Base-by-base conservation (phyloP, 2,797 vertebrate genomes). In the Amphiprion clarkii region DNA sequence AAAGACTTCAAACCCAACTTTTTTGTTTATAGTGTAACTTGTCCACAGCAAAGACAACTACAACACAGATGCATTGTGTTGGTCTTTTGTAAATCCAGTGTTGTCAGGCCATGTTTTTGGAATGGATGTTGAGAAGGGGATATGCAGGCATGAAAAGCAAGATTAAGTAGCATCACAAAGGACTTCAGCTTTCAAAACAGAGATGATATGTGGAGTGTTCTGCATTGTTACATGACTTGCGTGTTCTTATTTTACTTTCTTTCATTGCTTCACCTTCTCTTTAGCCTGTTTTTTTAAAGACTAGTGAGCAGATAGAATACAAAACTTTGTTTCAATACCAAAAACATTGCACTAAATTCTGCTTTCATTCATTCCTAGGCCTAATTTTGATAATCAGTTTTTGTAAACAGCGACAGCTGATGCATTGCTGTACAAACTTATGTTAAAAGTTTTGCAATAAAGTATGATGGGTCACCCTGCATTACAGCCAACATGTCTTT, bases 61-160 rank as follows among this genome's bases (percentile, higher is more conserved):
- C 74, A 46, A 55, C 74, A 49, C 25, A 23, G 48, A 60, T 72
- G 59, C 36, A 42, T 64, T 21, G 33, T 51, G 6, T 10, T 58
- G 5, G 19, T 56, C 27, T 69, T 69, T 51, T 49, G 55, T 33
- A 19, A n/a, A 56, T 56, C 46, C 14, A 3, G 39, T 68, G 25
- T 33, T 31, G 17, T 61, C 31, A 10, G 25, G 40, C 46, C 31
- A 14, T 51, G 44, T 23, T n/a, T n/a, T 33, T 48, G 27, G 25
- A 49, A 55, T 23, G 9, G 36, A 66, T 68, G 70, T 56, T 54
- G 8, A 8, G 33, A 67, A 29, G 9, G 16, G 46, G 25, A 57
- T 14, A 14, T 36, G 33, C 31, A 31, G 54, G 33, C 31, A 13
- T 44, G 40, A 49, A 48, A 23, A 55, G 12, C 36, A 53, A 58